Conservation (phyloP, 1,140 invertebrate genomes). For the Papilio glaucus region DNA sequence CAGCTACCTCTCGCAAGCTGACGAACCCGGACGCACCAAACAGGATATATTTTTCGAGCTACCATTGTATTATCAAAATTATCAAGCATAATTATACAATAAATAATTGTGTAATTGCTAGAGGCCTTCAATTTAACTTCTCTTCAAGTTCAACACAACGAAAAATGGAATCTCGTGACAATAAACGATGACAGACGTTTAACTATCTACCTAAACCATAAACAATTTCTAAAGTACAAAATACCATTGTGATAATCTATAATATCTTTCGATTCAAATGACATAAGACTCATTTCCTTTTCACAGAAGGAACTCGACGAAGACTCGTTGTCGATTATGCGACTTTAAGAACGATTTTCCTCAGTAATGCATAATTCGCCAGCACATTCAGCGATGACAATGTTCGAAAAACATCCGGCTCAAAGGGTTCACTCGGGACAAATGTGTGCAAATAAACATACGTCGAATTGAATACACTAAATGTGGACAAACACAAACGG, state of each 20-base stretch:
- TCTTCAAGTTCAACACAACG: background rate
- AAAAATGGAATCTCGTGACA: background rate
- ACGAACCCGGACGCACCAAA: background rate
- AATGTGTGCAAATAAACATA: slow-evolving; percentile 66
- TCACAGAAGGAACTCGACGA: background rate
- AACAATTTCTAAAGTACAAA: slow-evolving; percentile 3
- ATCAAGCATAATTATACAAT: background rate
- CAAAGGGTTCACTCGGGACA: slow-evolving; percentile 54
- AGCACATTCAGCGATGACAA: slow-evolving; percentile 50
- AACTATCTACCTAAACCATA: background rate
- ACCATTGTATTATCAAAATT: background rate
- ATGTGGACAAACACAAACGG: slow-evolving; percentile 73
- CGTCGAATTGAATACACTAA: slow-evolving; percentile 62
- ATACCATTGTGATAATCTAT: slow-evolving; percentile 11
- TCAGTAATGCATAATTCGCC: slow-evolving; percentile 44
- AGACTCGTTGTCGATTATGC: background rate
- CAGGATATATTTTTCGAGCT: background rate
- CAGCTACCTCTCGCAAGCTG: background rate
- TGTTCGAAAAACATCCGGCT: slow-evolving; percentile 64
- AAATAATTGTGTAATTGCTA: background rate
- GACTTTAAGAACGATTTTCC: slow-evolving; percentile 42
- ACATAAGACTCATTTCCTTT: slow-evolving; percentile 15
- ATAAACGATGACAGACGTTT: background rate
- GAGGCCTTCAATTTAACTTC: background rate
- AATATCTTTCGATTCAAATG: slow-evolving; percentile 12